phyloP scores from a whole-genome alignment of 53 echinoderm and acorn worm genomes.

The Astropecten irregularis region DNA sequence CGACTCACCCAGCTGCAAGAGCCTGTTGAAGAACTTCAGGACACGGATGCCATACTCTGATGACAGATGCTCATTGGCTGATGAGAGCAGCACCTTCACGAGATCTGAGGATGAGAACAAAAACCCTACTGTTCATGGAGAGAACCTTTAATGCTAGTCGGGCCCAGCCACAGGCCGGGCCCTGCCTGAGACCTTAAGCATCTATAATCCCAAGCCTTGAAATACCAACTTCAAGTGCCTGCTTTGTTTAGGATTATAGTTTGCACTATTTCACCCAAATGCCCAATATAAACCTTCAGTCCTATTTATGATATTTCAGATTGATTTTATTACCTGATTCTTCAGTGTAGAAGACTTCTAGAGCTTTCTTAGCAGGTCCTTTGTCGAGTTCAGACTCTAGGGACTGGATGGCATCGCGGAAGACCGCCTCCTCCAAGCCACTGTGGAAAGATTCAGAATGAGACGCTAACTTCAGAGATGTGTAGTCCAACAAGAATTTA shows the following conservation, averaged over 20 bases:
- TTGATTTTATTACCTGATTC: slow-evolving; percentile 84
- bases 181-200: no score
- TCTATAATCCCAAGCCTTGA: no score
- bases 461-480: neutral
- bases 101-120: slow-evolving; percentile 65
- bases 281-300: no score
- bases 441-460: neutral
- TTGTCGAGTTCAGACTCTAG: slow-evolving; percentile 77
- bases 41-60: slow-evolving; percentile 85
- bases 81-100: slow-evolving; percentile 74
- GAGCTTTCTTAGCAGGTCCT: slow-evolving; percentile 77
- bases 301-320: no score
- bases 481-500: neutral
- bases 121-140: neutral
- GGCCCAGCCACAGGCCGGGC: no score
- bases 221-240: no score
- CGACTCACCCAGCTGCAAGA: slow-evolving; percentile 83
- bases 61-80: slow-evolving; percentile 88
- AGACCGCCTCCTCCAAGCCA: slow-evolving; percentile 69
- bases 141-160: no score
- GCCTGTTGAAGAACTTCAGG: slow-evolving; percentile 89
- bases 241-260: no score
- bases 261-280: no score
- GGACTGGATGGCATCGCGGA: slow-evolving; percentile 76
- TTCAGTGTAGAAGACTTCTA: slow-evolving; percentile 81